These are phyloP conservation scores for Lordiphosa mommai DNA, from an alignment of 1,140 invertebrate genomes.

Conservation along the genomic window DNA sequence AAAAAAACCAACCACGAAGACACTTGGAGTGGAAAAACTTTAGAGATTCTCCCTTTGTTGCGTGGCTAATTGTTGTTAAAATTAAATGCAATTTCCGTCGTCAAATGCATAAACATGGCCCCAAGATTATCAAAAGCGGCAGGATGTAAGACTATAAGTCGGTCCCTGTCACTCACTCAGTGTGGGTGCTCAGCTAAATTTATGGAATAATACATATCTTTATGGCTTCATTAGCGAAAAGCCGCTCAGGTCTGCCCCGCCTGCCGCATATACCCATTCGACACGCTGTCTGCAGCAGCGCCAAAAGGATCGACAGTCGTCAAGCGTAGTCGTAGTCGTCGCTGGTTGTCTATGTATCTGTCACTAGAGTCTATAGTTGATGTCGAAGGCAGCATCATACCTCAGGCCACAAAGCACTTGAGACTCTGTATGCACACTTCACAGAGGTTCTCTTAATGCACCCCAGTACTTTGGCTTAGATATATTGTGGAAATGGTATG, in stretches of 20 bases:
- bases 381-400: conserved; percentile 27
- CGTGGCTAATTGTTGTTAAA: conserved; percentile 72
- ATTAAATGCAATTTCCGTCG: conserved; percentile 59
- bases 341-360: conserved; percentile 44
- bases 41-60: conserved; percentile 28
- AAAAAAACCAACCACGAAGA: background rate
- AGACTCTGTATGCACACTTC: conserved; percentile 64
- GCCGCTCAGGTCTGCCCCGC: conserved; percentile 25
- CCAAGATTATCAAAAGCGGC: conserved; percentile 37
- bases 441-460: conserved; percentile 52
- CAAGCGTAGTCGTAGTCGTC: conserved; percentile 17
- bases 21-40: background rate
- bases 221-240: conserved; percentile 76
- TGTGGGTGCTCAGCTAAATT: conserved; percentile 67
- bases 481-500: conserved; percentile 19
- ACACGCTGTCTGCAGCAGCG: conserved; percentile 67
- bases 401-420: conserved; percentile 47
- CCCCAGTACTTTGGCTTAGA: conserved; percentile 28
- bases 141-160: conserved; percentile 4
- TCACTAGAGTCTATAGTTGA: conserved; percentile 35
- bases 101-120: conserved; percentile 58
- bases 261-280: conserved; percentile 44
- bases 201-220: conserved; percentile 78
- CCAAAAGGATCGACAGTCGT: conserved; percentile 59
- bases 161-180: conserved; percentile 4